Evolutionary conservation across 2,888 invertebrate genomes (phyloP).

Genomic region (Phaonia tiefii): DNA sequence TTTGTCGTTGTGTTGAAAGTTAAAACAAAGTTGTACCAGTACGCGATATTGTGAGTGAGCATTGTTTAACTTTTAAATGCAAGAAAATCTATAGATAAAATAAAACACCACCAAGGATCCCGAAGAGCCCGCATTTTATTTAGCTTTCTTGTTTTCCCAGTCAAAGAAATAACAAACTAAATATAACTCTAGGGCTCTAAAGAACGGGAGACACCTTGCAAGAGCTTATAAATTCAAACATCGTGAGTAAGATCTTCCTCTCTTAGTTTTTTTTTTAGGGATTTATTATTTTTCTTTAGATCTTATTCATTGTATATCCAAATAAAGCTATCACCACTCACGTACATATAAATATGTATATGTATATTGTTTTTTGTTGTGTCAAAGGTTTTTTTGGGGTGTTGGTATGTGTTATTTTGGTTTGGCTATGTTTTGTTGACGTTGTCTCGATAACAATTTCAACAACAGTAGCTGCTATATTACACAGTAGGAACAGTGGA

Average conservation of each 20-base stretch:
- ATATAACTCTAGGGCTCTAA: no score
- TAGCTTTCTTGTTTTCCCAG: constrained; percentile 4
- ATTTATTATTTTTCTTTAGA: not conserved
- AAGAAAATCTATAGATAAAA: not conserved
- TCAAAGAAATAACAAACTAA: not conserved
- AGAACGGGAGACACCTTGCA: constrained; percentile 27
- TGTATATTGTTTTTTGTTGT: constrained; percentile 11
- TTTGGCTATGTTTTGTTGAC: constrained; percentile 46
- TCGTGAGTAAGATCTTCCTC: no score
- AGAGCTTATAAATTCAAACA: not conserved
- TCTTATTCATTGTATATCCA: constrained; percentile 6
- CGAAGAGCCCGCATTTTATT: constrained; percentile 20
- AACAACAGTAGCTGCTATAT: constrained; percentile 29
- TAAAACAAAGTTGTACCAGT: constrained; percentile 48
- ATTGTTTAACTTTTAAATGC: constrained; percentile 17
- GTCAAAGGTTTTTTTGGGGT: constrained; percentile 47
- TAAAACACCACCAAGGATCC: not conserved
- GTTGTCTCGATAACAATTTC: constrained; percentile 52
- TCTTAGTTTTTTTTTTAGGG: not conserved
- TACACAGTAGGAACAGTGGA: not conserved
- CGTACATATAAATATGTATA: constrained; percentile 1
- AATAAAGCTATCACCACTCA: constrained; percentile 51
- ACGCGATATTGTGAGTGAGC: constrained; percentile 10
- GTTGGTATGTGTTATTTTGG: constrained; percentile 43
- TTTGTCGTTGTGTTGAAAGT: constrained; percentile 27